Evolutionary conservation across 2,113 vertebrate genomes (phyloP).

Genomic region (Otis tarda): DNA sequence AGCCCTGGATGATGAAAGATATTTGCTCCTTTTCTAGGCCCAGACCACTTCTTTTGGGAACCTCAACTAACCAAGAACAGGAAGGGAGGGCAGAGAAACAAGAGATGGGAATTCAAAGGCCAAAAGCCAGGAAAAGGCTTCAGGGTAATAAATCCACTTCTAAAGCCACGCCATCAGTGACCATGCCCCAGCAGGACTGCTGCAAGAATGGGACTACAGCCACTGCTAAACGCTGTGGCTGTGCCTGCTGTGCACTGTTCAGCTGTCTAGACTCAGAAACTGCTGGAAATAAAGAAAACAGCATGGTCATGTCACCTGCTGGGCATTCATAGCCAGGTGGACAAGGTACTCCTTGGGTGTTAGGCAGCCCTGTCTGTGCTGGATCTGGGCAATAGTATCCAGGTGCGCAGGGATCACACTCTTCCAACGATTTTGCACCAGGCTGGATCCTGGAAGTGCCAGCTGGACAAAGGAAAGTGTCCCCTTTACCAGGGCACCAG

Average conservation of each 20-base stretch:
- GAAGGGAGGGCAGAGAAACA: not conserved
- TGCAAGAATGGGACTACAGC: not conserved
- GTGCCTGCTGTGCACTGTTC: not conserved
- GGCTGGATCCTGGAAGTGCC: constrained; percentile 82
- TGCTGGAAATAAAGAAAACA: not conserved
- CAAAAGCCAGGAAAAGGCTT: not conserved
- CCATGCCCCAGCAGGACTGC: not conserved
- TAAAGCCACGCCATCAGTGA: not conserved
- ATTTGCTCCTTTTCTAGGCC: not conserved
- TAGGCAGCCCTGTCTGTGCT: constrained; percentile 71
- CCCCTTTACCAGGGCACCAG: constrained; percentile 87
- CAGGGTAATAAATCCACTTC: not conserved
- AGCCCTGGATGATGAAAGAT: not conserved
- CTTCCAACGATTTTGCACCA: constrained; percentile 77
- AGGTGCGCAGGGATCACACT: constrained; percentile 81
- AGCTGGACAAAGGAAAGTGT: constrained; percentile 81
- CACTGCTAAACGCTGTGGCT: not conserved
- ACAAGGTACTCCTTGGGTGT: constrained; percentile 81
- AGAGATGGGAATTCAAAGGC: not conserved
- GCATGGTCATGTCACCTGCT: constrained; percentile 60
- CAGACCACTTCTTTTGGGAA: not conserved
- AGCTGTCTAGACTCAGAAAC: not conserved
- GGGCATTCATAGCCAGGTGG: constrained; percentile 86
- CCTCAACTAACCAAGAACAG: not conserved
- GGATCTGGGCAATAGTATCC: constrained; percentile 86